Percentiles rank a stretch among this genome's conserved stretches.
These are phyloP conservation scores for Pristiophorus japonicus DNA, from an alignment of 2,113 vertebrate genomes.

Conservation along the genomic window DNA sequence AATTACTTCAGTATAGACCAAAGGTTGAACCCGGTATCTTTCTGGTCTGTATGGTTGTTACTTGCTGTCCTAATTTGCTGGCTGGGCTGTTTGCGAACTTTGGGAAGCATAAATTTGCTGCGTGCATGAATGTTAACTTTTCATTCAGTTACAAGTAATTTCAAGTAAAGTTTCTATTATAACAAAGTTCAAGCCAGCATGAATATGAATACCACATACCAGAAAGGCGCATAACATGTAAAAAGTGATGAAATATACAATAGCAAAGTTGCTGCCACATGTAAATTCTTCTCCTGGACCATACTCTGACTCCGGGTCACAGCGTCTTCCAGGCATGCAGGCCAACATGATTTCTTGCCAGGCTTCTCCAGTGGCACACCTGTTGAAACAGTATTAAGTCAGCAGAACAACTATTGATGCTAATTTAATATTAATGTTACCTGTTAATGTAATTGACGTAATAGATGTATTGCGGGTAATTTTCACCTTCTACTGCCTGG, in stretches of 20 bases:
- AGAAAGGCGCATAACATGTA: conserved; percentile 98
- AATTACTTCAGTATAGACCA: not conserved
- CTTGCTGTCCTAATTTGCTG: not conserved
- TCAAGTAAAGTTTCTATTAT: not conserved
- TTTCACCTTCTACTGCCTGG: not conserved
- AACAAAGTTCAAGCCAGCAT: not conserved
- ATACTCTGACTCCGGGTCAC: conserved; percentile 88
- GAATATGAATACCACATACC: conserved; percentile 57
- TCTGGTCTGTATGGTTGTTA: not conserved
- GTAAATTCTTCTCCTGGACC: conserved; percentile 84
- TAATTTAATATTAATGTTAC: conserved; percentile 2
- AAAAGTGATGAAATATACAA: conserved; percentile 96
- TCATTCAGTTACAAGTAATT: not conserved
- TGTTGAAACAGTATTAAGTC: conserved; percentile 46
- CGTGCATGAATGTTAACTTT: not conserved
- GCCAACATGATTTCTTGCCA: conserved; percentile 99
- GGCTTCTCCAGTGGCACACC: conserved; percentile 94
- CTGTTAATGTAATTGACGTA: not conserved
- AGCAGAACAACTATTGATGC: not conserved
- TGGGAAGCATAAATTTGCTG: not conserved
- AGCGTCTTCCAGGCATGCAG: conserved; percentile 85
- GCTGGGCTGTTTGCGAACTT: not conserved
- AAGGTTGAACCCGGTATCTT: not conserved
- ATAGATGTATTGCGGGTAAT: not conserved
- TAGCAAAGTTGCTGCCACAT: conserved; percentile 91